A percentile compares a stretch with the other conserved stretches of the same genome.
Evolutionary conservation across 2,888 invertebrate species (phyloP).

Genomic region (Adelphocoris suturalis): DNA sequence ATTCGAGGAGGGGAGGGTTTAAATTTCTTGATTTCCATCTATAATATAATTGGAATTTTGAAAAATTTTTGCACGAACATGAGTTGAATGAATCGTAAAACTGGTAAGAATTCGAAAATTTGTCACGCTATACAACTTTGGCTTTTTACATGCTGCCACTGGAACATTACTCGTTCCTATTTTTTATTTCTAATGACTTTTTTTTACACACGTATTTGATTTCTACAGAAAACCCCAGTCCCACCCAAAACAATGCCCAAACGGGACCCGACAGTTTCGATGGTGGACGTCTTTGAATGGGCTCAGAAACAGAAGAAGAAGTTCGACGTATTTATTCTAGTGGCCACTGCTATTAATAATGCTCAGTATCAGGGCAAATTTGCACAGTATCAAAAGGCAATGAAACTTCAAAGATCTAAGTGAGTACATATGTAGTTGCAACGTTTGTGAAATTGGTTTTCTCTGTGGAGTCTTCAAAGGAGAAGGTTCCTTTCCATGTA

Average conservation of each 20-base stretch:
- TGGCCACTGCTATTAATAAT: conserved; percentile 24
- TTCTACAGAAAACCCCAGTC: background rate
- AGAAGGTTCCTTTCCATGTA: too few species aligned
- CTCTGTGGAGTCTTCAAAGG: too few species aligned
- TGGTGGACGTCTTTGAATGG: conserved; percentile 58
- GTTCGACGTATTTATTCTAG: conserved; percentile 40
- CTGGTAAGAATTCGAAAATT: too few species aligned
- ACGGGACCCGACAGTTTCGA: conserved; percentile 20
- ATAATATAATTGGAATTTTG: too few species aligned
- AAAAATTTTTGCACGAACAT: too few species aligned
- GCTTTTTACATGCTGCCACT: too few species aligned
- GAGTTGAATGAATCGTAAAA: too few species aligned
- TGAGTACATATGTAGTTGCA: conserved; percentile 17
- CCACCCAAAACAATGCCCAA: background rate
- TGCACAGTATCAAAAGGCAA: conserved; percentile 39
- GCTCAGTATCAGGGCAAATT: conserved; percentile 37
- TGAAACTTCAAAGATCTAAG: conserved; percentile 50
- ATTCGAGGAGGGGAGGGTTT: too few species aligned
- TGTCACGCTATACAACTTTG: too few species aligned
- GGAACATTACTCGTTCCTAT: too few species aligned
- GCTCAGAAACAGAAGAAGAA: conserved; percentile 42
- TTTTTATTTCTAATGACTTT: background rate
- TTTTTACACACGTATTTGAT: background rate
- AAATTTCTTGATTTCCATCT: too few species aligned
- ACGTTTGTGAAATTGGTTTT: too few species aligned